Percentiles rank a stretch among this genome's conserved stretches.
Conservation (phyloP, 2,797 vertebrate species). For the Ara ararauna region DNA sequence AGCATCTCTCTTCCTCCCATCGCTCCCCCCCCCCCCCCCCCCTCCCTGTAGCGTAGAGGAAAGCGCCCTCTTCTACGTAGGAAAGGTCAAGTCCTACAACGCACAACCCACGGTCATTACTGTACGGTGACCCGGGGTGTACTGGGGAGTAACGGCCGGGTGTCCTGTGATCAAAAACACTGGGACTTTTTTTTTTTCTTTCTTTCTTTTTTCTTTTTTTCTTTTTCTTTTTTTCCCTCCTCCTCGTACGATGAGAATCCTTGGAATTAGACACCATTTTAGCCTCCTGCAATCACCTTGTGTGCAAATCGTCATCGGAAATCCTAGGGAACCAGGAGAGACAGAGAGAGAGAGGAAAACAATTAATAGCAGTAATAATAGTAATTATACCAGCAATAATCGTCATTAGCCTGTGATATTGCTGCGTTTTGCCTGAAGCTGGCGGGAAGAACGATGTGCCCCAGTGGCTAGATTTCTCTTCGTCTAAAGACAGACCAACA, state of each 20-base stretch:
- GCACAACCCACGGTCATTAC: constrained; percentile 76
- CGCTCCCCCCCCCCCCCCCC: background rate
- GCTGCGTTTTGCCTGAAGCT: constrained; percentile 38
- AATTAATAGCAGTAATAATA: background rate
- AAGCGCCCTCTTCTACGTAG: constrained; percentile 63
- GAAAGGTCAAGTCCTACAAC: constrained; percentile 82
- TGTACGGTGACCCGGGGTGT: constrained; percentile 67
- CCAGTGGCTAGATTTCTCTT: constrained; percentile 17
- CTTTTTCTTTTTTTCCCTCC: background rate
- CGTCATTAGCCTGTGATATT: background rate
- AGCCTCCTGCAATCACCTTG: constrained; percentile 30
- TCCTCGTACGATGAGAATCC: background rate
- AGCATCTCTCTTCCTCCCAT: constrained; percentile 60
- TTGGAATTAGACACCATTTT: constrained; percentile 47
- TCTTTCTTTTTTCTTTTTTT: background rate
- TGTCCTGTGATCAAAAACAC: constrained; percentile 66
- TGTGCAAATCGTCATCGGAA: constrained; percentile 42
- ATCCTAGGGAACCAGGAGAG: constrained; percentile 15
- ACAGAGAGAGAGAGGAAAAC: background rate
- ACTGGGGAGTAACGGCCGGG: constrained; percentile 51
- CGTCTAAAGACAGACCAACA: background rate
- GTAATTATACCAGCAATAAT: constrained; percentile 5
- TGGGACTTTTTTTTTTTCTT: background rate
- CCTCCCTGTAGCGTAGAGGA: constrained; percentile 41
- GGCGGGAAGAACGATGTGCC: background rate